phyloP scores from a whole-genome alignment of 2,113 vertebrate genomes.

The Bujurquina vittata region DNA sequence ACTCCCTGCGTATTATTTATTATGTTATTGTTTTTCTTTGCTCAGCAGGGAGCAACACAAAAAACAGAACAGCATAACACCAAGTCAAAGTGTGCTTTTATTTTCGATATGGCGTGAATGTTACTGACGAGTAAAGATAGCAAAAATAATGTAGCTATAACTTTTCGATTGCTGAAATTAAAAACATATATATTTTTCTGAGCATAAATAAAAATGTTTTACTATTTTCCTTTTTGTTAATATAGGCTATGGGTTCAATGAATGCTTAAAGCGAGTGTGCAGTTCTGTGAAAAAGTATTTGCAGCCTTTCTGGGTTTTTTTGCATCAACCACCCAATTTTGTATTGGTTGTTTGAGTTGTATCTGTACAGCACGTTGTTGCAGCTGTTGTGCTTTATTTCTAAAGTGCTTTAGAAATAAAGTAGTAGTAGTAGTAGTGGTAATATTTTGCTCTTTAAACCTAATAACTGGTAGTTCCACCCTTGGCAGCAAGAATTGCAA shows the following conservation, averaged over 20 bases:
- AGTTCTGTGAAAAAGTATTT: background rate
- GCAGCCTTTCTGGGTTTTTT: background rate
- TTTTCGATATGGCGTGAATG: background rate
- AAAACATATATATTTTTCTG: background rate
- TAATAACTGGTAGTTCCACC: background rate
- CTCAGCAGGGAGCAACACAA: slow-evolving; percentile 18
- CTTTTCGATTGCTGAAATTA: slow-evolving; percentile 28
- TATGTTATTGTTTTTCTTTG: slow-evolving; percentile 33
- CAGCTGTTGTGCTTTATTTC: too few relatives aligned
- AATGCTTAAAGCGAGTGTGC: background rate
- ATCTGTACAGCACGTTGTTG: too few relatives aligned
- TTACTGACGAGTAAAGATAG: slow-evolving; percentile 20
- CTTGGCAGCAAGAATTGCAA: background rate
- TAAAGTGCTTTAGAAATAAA: too few relatives aligned
- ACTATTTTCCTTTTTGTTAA: background rate
- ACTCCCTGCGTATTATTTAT: slow-evolving; percentile 22
- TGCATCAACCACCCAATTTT: too few relatives aligned
- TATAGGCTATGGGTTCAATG: background rate
- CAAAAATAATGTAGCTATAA: background rate
- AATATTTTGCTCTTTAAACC: background rate
- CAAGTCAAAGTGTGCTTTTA: slow-evolving; percentile 3
- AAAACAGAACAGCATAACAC: background rate
- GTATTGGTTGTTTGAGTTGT: too few relatives aligned
- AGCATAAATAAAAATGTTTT: background rate
- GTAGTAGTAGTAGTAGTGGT: too few relatives aligned